phyloP scores from a whole-genome alignment of 1,140 invertebrate genomes.

The Temnothorax nylanderi region DNA sequence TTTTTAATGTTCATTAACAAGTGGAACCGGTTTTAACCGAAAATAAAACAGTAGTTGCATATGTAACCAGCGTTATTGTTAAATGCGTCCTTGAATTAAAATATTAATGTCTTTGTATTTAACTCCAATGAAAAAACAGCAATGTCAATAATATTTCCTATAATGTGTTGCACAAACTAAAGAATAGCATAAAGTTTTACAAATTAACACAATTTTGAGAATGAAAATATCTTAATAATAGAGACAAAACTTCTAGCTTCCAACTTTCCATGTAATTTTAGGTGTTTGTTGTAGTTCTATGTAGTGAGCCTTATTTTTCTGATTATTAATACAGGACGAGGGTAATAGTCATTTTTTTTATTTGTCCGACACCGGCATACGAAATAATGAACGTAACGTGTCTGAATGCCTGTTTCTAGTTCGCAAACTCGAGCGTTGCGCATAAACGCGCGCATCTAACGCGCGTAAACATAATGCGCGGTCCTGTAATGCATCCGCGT shows the following conservation, averaged over 20 bases:
- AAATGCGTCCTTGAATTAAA: neutral
- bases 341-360: conserved; percentile 25
- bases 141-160: neutral
- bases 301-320: neutral
- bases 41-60: neutral
- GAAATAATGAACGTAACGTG: conserved; percentile 28
- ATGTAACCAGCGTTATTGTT: neutral
- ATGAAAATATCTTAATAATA: neutral
- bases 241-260: neutral
- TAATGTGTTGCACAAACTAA: neutral
- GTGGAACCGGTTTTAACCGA: neutral
- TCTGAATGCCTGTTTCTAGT: conserved; percentile 27
- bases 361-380: neutral
- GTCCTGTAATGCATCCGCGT: conserved; percentile 44
- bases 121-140: neutral
- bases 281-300: neutral
- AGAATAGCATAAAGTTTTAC: neutral
- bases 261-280: neutral
- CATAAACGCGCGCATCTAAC: conserved; percentile 52
- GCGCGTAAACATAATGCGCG: conserved; percentile 55
- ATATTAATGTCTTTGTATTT: conserved; percentile 15
- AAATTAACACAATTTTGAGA: neutral
- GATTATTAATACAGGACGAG: neutral
- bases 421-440: conserved; percentile 37
- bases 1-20: conserved; percentile 47